Evolutionary conservation across 1,140 invertebrate species (phyloP).

Genomic region (Heliconius hewitsoni): DNA sequence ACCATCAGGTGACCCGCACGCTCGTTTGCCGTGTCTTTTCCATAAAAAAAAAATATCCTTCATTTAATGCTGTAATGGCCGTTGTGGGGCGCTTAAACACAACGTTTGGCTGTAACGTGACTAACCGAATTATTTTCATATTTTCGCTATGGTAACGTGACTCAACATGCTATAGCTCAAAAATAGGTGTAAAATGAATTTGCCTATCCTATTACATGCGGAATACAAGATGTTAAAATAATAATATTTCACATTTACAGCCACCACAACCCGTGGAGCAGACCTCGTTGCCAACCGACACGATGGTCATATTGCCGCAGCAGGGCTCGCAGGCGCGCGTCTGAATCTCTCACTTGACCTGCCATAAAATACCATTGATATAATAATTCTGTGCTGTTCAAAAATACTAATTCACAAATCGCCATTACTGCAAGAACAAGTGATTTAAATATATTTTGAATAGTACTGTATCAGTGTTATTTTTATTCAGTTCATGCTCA

Average conservation of each 20-base stretch:
- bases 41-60: too few species aligned
- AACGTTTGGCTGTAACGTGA: too few species aligned
- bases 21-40: too few species aligned
- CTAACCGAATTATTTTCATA: too few species aligned
- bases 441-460: neutral
- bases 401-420: neutral
- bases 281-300: conserved; percentile 42
- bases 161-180: too few species aligned
- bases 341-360: conserved; percentile 41
- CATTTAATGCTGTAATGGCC: too few species aligned
- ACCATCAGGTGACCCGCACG: too few species aligned
- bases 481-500: neutral
- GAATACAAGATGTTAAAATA: too few species aligned
- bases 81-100: too few species aligned
- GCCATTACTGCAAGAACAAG: neutral
- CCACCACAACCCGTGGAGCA: conserved; percentile 15
- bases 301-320: conserved; percentile 62
- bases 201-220: too few species aligned
- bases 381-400: neutral
- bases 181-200: too few species aligned
- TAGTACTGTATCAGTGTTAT: neutral
- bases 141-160: too few species aligned
- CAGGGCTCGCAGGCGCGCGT: conserved; percentile 56
- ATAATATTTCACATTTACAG: neutral
- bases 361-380: neutral